A percentile compares a stretch with the other conserved stretches of the same genome.
Evolutionary conservation across 2,797 vertebrate genomes (phyloP).

Genomic region (Esox masquinongy): DNA sequence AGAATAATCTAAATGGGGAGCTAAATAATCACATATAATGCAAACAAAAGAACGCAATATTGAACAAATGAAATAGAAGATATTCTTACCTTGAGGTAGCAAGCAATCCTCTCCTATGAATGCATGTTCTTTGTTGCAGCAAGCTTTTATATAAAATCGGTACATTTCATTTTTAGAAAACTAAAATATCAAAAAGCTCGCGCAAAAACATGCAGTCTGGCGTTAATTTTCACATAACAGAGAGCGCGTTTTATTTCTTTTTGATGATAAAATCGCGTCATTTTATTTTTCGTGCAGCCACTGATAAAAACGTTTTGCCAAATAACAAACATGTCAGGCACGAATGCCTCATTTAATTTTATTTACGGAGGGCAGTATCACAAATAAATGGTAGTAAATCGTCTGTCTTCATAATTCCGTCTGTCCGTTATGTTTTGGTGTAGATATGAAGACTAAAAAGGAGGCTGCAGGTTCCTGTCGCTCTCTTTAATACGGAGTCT

Average conservation of each 20-base stretch:
- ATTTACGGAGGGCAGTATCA: constrained; percentile 25
- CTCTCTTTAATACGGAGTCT: constrained; percentile 74
- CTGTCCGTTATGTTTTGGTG: constrained; percentile 55
- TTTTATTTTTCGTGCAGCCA: constrained; percentile 45
- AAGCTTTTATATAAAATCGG: constrained; percentile 1
- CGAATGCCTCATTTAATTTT: constrained; percentile 36
- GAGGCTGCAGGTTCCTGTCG: constrained; percentile 69
- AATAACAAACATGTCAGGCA: constrained; percentile 9
- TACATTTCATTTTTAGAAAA: constrained; percentile 15
- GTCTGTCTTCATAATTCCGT: constrained; percentile 39
- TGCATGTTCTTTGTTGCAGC: constrained; percentile 48
- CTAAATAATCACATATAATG: constrained; percentile 23
- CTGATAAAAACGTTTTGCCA: constrained; percentile 36
- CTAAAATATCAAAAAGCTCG: background rate
- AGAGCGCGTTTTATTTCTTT: constrained; percentile 42
- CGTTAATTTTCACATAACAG: constrained; percentile 5
- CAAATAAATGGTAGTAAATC: constrained; percentile 20
- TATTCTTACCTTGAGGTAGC: constrained; percentile 62
- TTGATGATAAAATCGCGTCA: constrained; percentile 31
- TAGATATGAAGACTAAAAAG: constrained; percentile 51
- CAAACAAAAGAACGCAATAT: constrained; percentile 22
- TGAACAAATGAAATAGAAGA: background rate
- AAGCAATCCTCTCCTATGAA: constrained; percentile 43
- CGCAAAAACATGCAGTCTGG: constrained; percentile 14
- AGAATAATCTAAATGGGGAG: constrained; percentile 49